Conservation (phyloP, 1,140 invertebrate genomes). For the Pissodes strobi region DNA sequence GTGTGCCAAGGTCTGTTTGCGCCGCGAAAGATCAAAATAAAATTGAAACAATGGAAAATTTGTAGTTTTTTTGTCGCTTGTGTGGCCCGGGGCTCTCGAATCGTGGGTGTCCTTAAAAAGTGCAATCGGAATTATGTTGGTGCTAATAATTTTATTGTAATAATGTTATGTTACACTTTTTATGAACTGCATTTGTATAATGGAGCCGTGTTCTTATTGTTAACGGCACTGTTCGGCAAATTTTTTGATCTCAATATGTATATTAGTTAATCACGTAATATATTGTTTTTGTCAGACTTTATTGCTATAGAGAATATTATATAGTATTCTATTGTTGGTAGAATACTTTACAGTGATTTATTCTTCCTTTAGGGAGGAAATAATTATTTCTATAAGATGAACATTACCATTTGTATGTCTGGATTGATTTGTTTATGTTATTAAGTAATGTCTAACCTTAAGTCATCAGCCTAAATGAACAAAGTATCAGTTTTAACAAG, state of each 20-base stretch:
- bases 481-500: too few relatives aligned
- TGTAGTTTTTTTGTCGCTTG: slow-evolving; percentile 13
- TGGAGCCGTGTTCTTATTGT: slow-evolving; percentile 9
- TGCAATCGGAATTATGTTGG: slow-evolving; percentile 10
- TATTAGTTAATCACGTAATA: background rate
- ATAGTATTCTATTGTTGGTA: too few relatives aligned
- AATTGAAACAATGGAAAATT: slow-evolving; percentile 21
- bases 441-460: too few relatives aligned
- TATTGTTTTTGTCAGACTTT: too few relatives aligned
- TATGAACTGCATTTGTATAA: background rate
- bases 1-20: slow-evolving; percentile 16
- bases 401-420: too few relatives aligned
- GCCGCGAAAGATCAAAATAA: slow-evolving; percentile 16
- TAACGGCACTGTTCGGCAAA: background rate
- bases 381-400: too few relatives aligned
- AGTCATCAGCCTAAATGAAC: too few relatives aligned
- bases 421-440: too few relatives aligned
- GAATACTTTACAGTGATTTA: too few relatives aligned
- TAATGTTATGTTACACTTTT: slow-evolving; percentile 10
- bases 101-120: slow-evolving; percentile 27
- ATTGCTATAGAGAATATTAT: too few relatives aligned
- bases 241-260: slow-evolving; percentile 3
- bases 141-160: slow-evolving; percentile 21
- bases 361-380: too few relatives aligned
- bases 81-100: slow-evolving; percentile 6